phyloP scores from a whole-genome alignment of 2,888 invertebrate genomes.

The Strigamia maritima region DNA sequence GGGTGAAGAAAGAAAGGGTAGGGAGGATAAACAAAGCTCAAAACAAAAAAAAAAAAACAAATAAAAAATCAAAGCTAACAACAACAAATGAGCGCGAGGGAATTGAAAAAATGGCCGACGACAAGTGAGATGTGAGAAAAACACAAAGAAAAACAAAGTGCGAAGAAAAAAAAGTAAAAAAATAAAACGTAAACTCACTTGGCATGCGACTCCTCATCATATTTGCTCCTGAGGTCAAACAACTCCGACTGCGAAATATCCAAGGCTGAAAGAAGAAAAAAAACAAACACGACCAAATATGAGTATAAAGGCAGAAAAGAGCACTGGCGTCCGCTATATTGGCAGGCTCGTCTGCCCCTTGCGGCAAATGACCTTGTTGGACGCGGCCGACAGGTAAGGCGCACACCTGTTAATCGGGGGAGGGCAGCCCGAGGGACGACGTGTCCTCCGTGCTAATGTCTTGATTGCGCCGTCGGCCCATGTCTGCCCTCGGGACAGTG shows the following conservation, averaged over 20 bases:
- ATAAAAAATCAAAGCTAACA: neutral
- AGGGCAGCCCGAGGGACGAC: conserved; percentile 33
- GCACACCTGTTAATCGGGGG: conserved; percentile 31
- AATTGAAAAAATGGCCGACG: conserved; percentile 21
- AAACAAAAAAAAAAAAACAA: neutral
- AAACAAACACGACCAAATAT: conserved; percentile 31
- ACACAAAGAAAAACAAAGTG: neutral
- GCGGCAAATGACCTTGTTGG: conserved; percentile 34
- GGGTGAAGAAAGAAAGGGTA: neutral
- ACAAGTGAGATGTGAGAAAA: neutral
- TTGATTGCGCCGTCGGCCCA: conserved; percentile 32
- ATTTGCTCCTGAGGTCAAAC: conserved; percentile 55
- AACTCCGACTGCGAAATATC: conserved; percentile 54
- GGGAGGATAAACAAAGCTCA: neutral
- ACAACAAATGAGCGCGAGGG: neutral
- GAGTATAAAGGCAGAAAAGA: conserved; percentile 19
- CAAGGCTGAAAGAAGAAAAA: conserved; percentile 44
- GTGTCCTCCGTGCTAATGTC: conserved; percentile 34
- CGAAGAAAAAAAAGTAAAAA: neutral
- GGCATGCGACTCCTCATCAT: conserved; percentile 50
- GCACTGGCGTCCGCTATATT: conserved; percentile 22
- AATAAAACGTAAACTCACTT: conserved; percentile 40
- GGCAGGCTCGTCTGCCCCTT: conserved; percentile 32
- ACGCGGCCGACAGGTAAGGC: conserved; percentile 32
- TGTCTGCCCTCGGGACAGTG: conserved; percentile 28